Conservation (phyloP, 37 sponge, comb jelly and placozoan species). For the Tethya wilhelma region DNA sequence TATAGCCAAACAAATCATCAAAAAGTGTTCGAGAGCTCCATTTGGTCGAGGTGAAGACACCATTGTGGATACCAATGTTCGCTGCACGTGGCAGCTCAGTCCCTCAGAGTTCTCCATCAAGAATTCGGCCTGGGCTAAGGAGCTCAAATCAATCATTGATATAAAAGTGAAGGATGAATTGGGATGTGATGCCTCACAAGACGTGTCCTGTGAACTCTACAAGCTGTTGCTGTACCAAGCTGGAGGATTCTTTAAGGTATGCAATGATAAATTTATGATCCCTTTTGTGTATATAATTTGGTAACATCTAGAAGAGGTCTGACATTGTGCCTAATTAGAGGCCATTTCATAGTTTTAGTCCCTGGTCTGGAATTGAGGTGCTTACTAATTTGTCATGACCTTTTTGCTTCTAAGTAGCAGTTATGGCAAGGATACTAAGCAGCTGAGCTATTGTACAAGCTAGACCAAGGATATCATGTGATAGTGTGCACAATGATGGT, state of each 20-base stretch:
- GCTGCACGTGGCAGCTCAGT: slow-evolving; percentile 35
- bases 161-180: background rate
- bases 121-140: slow-evolving; percentile 11
- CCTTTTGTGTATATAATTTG: too few relatives aligned
- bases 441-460: too few relatives aligned
- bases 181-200: slow-evolving; percentile 7
- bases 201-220: slow-evolving; percentile 28
- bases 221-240: slow-evolving; percentile 23
- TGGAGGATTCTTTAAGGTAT: slow-evolving; percentile 43
- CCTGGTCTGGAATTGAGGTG: too few relatives aligned
- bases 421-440: too few relatives aligned
- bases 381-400: too few relatives aligned
- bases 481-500: too few relatives aligned
- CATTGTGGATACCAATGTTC: slow-evolving; percentile 12
- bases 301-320: too few relatives aligned
- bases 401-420: too few relatives aligned
- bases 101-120: slow-evolving; percentile 13
- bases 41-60: slow-evolving; percentile 31
- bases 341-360: too few relatives aligned
- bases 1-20: background rate
- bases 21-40: slow-evolving; percentile 4
- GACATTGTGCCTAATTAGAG: too few relatives aligned
- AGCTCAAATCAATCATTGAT: background rate
- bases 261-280: too few relatives aligned
- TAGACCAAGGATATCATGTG: too few relatives aligned